A percentile compares a stretch with the other conserved stretches of the same genome.
phyloP scores from a whole-genome alignment of 2,888 invertebrate species.

The Cerceris rybyensis region DNA sequence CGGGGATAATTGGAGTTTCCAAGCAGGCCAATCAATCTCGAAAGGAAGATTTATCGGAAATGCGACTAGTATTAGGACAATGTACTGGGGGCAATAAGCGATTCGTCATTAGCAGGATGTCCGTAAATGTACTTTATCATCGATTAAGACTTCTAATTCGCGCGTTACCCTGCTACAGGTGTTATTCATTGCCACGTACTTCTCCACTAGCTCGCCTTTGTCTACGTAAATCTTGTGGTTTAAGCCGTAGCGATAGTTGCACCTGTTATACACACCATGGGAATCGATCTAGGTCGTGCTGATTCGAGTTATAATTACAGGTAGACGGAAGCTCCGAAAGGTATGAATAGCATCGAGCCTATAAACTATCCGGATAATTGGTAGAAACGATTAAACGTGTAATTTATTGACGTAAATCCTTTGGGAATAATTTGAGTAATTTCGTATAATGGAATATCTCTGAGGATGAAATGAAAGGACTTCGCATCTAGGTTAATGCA shows the following conservation, averaged over 20 bases:
- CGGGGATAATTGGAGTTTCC: conserved; percentile 62
- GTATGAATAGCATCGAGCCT: background rate
- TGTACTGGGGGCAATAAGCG: conserved; percentile 49
- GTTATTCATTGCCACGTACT: conserved; percentile 50
- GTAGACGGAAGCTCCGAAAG: background rate
- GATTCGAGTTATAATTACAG: too few relatives aligned
- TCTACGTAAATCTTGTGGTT: conserved; percentile 18
- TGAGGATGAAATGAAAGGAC: conserved; percentile 1
- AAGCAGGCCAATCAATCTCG: conserved; percentile 36
- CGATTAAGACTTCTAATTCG: conserved; percentile 49
- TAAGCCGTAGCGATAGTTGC: background rate
- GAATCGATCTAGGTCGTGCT: background rate
- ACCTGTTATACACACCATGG: background rate
- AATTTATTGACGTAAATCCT: conserved; percentile 1
- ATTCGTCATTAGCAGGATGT: conserved; percentile 61
- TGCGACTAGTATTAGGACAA: conserved; percentile 5
- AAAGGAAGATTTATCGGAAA: conserved; percentile 56
- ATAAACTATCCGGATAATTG: too few relatives aligned
- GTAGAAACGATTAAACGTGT: too few relatives aligned
- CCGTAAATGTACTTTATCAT: conserved; percentile 58
- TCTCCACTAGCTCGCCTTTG: conserved; percentile 36
- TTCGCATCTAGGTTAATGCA: conserved; percentile 36
- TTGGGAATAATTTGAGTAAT: conserved; percentile 18
- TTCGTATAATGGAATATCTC: conserved; percentile 32
- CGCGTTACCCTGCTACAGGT: conserved; percentile 27